Evolutionary conservation across 2,888 invertebrate genomes (phyloP).

Genomic region (Ennomos fuscantarius): DNA sequence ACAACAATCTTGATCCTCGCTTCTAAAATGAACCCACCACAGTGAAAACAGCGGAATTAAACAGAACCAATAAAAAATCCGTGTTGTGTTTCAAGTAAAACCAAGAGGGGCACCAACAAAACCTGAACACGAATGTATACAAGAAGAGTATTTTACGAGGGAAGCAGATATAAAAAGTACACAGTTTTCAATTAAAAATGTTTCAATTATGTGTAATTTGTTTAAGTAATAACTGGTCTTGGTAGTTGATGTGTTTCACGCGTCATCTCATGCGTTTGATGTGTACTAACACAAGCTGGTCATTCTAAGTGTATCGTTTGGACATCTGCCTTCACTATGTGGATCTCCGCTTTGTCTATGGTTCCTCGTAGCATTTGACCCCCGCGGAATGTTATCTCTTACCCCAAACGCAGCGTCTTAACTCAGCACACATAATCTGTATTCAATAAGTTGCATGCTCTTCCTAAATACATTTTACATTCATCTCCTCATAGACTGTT

Average conservation of each 20-base stretch:
- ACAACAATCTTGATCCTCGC: slow-evolving; percentile 29
- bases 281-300: slow-evolving; percentile 74
- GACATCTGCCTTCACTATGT: slow-evolving; percentile 64
- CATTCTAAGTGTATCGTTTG: slow-evolving; percentile 61
- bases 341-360: slow-evolving; percentile 76
- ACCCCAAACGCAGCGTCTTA: slow-evolving; percentile 70
- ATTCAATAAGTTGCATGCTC: slow-evolving; percentile 75
- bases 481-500: slow-evolving; percentile 38
- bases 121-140: slow-evolving; percentile 63
- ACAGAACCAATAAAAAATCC: slow-evolving; percentile 49
- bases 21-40: slow-evolving; percentile 18
- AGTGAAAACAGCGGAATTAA: slow-evolving; percentile 29
- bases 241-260: slow-evolving; percentile 73
- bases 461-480: slow-evolving; percentile 41
- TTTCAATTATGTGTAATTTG: slow-evolving; percentile 65
- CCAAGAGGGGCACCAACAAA: slow-evolving; percentile 75
- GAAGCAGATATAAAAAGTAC: slow-evolving; percentile 58
- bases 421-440: slow-evolving; percentile 67
- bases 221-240: slow-evolving; percentile 71
- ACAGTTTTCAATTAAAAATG: slow-evolving; percentile 60
- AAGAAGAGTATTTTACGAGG: slow-evolving; percentile 61
- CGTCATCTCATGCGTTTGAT: slow-evolving; percentile 74
- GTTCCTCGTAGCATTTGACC: slow-evolving; percentile 75
- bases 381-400: slow-evolving; percentile 72
- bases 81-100: slow-evolving; percentile 79